Percentiles rank a stretch among this genome's conserved stretches.
phyloP scores from a whole-genome alignment of 2,113 vertebrate genomes.

The Mastomys natalensis region DNA sequence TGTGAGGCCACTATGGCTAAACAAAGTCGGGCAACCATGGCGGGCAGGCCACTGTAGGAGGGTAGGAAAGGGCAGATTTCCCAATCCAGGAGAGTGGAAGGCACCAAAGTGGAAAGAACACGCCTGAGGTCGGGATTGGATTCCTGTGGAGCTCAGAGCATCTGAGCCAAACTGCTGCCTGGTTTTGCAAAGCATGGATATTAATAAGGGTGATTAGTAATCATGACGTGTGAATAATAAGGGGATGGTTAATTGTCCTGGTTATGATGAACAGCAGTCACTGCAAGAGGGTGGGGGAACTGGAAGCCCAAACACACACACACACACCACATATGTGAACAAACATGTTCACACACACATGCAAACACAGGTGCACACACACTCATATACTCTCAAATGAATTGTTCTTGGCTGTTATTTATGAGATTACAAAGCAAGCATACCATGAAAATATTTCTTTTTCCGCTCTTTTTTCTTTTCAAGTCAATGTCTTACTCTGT shows the following conservation, averaged over 20 bases:
- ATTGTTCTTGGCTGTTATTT: background rate
- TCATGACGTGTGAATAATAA: slow-evolving; percentile 84
- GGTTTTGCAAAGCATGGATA: slow-evolving; percentile 78
- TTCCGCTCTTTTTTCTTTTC: background rate
- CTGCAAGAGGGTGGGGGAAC: slow-evolving; percentile 52
- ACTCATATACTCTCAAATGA: background rate
- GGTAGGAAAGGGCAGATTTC: background rate
- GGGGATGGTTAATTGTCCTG: slow-evolving; percentile 81
- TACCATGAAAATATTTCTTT: background rate
- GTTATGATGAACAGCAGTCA: slow-evolving; percentile 81
- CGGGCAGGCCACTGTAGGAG: background rate
- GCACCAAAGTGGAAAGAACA: background rate
- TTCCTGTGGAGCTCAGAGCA: slow-evolving; percentile 54
- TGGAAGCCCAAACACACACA: background rate
- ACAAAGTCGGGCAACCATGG: background rate
- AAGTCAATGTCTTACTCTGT: background rate
- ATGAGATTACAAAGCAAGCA: background rate
- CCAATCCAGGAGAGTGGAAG: background rate
- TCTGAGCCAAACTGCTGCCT: slow-evolving; percentile 67
- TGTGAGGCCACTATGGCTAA: background rate
- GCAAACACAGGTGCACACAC: background rate
- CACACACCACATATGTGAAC: background rate
- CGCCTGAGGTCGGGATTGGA: slow-evolving; percentile 34
- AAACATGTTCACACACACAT: background rate
- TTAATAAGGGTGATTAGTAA: slow-evolving; percentile 84